Conservation (phyloP, 2,113 vertebrate genomes). For the Chaenocephalus aceratus region DNA sequence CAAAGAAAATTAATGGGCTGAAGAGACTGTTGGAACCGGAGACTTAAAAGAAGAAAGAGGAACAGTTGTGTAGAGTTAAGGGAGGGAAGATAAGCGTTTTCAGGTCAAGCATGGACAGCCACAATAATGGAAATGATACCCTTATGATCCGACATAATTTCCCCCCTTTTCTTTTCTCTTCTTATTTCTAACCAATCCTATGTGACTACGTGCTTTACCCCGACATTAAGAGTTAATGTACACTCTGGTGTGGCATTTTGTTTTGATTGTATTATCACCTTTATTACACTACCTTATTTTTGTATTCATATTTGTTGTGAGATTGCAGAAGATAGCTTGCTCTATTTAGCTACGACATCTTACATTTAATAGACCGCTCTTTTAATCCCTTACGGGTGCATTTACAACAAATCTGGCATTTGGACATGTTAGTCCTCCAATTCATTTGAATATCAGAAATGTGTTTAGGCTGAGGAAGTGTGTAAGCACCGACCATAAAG, state of each 20-base stretch:
- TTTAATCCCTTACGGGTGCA: neutral
- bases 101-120: conserved; percentile 10
- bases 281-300: neutral
- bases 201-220: neutral
- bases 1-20: conserved; percentile 2
- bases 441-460: no score
- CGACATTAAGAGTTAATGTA: neutral
- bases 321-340: neutral
- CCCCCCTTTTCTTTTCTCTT: neutral
- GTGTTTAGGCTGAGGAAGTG: no score
- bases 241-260: no score
- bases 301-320: neutral
- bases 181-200: neutral
- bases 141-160: neutral
- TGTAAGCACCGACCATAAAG: no score
- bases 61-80: conserved; percentile 19
- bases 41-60: conserved; percentile 20
- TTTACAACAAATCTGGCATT: no score
- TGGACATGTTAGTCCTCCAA: no score
- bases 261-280: neutral
- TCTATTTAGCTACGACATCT: neutral
- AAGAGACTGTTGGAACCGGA: conserved; percentile 18
- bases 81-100: conserved; percentile 25
- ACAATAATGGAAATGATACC: conserved; percentile 5
- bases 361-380: neutral